Base-by-base conservation (phyloP, 2,797 vertebrate genomes). In the Babyrousa celebensis region DNA sequence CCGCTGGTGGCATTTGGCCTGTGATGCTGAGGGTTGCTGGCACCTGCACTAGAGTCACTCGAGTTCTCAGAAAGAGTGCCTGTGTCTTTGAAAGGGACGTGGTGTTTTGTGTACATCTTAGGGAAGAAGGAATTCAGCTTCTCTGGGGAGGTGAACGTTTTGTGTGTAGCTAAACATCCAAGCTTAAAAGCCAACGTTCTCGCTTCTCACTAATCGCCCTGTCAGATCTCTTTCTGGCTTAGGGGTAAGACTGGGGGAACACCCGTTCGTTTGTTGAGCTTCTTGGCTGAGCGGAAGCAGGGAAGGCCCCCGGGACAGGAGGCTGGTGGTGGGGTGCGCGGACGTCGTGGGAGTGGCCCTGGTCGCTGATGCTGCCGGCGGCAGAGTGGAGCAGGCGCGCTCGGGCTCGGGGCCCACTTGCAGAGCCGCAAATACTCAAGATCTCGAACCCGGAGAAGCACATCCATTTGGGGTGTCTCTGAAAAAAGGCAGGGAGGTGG, bases 361-460 rank as follows among this genome's bases (percentile, higher is more conserved):
- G 21, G n/a, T n/a, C 15, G 14, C 40, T 4, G 20, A 18, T 12
- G 36, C 23, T 48, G 43, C 43, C 43, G 43, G 43, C 43, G 43
- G 43, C 6, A 48, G 43, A 48, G 8, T 12, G 67, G 43, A 21
- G 7, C 63, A 12, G 14, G 15, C 1, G 0, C 16, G 23, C 86
- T 63, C 3, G 14, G 2, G 3, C 20, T 18, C 32, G 0, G 29
- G n/a, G 70, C 0, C 62, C 2, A 6, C 67, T 52, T 7, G 1
- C 23, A 68, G 79, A 65, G n/a, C 79, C 27, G 4, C 27, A 6
- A 4, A 60, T 11, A 21, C 25, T 43, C 48, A 1, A 12, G 65
- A 58, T 23, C n/a, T 77, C 0, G 29, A n/a, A 18, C 21, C 3
- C 11, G 72, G 84, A 7, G 9, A 12, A 29, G 15, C 1, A 0